phyloP scores from a whole-genome alignment of 2,888 invertebrate genomes.

The Eupsilia transversa region DNA sequence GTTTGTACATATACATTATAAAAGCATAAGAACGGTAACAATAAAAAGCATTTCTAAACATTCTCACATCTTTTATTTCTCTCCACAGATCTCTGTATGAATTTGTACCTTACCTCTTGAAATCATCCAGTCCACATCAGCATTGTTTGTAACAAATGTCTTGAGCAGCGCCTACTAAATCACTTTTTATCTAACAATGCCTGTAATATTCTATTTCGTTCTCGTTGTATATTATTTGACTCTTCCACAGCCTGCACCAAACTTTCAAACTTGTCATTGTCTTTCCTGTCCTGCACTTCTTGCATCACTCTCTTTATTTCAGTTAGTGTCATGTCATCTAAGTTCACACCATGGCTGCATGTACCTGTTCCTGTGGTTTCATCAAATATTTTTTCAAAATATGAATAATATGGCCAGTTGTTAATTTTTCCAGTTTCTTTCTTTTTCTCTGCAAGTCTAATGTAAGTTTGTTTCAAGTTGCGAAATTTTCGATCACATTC shows the following conservation, averaged over 20 bases:
- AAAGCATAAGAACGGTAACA: slow-evolving; percentile 89
- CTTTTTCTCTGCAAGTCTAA: slow-evolving; percentile 80
- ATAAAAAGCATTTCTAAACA: slow-evolving; percentile 90
- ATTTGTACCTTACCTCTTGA: background rate
- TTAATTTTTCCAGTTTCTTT: slow-evolving; percentile 78
- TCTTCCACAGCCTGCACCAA: slow-evolving; percentile 82
- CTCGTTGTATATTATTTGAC: slow-evolving; percentile 84
- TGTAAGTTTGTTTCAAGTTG: slow-evolving; percentile 86
- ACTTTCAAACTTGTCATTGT: slow-evolving; percentile 80
- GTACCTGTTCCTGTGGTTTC: slow-evolving; percentile 56
- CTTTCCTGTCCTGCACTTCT: slow-evolving; percentile 73
- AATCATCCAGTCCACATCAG: background rate
- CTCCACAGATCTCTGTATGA: background rate
- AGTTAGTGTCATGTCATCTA: slow-evolving; percentile 72
- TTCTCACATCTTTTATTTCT: slow-evolving; percentile 69
- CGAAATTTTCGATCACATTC: slow-evolving; percentile 86
- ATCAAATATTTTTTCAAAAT: slow-evolving; percentile 84
- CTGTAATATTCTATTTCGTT: slow-evolving; percentile 83
- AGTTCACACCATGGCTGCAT: slow-evolving; percentile 57
- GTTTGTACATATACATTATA: slow-evolving; percentile 90
- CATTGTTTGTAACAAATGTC: background rate
- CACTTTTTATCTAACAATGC: slow-evolving; percentile 79
- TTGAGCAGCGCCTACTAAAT: background rate
- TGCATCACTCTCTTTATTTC: slow-evolving; percentile 78
- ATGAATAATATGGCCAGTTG: slow-evolving; percentile 84